Conservation (phyloP, 2,113 vertebrate species). For the Clarias gariepinus region DNA sequence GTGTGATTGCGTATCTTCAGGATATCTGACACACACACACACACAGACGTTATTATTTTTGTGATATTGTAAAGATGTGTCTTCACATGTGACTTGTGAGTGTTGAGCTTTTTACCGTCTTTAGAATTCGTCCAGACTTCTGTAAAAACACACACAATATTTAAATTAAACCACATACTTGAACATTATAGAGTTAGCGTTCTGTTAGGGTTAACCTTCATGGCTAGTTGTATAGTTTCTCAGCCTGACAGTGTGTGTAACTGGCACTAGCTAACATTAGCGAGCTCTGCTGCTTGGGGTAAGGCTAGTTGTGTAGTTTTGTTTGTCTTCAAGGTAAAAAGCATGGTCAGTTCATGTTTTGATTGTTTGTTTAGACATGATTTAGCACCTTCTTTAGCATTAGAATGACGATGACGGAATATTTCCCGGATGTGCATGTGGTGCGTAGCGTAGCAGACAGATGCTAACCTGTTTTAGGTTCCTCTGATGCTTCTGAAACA, state of each 20-base stretch:
- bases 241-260: background rate
- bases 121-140: background rate
- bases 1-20: constrained; percentile 61
- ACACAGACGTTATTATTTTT: background rate
- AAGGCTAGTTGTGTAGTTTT: background rate
- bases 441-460: background rate
- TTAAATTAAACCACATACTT: background rate
- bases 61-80: background rate
- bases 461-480: background rate
- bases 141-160: constrained; percentile 12
- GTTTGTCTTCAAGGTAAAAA: background rate
- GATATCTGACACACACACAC: constrained; percentile 17
- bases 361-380: background rate
- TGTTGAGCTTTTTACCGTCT: background rate
- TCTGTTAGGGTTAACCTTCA: background rate
- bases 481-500: background rate
- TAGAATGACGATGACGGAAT: background rate
- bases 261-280: background rate
- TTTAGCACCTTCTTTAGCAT: background rate
- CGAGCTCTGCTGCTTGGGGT: background rate
- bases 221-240: background rate
- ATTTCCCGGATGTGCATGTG: background rate
- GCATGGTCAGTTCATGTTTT: background rate
- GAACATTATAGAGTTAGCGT: background rate
- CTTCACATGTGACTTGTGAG: background rate